phyloP scores from a whole-genome alignment of 2,113 vertebrate genomes.

The Plecotus auritus region DNA sequence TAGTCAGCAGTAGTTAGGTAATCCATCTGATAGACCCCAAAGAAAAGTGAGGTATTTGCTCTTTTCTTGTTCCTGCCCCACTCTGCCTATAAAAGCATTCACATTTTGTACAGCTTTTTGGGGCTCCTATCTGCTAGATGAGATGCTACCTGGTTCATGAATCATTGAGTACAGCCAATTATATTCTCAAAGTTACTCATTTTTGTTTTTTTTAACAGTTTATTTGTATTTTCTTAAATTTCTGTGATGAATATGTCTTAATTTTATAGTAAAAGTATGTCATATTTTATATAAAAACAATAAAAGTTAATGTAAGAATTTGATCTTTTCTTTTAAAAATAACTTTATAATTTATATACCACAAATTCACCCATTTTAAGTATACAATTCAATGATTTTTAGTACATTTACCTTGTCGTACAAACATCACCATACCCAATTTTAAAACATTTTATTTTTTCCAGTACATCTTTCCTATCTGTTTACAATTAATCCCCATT shows the following conservation, averaged over 20 bases:
- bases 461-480: not conserved
- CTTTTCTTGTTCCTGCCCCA: not conserved
- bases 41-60: not conserved
- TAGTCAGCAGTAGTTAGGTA: not conserved
- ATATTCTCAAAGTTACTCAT: not conserved
- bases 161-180: not conserved
- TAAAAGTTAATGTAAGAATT: not conserved
- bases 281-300: not conserved
- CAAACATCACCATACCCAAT: not conserved
- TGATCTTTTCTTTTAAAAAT: not conserved
- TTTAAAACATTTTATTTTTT: not conserved
- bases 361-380: not conserved
- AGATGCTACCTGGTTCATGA: not conserved
- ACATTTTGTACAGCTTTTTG: not conserved
- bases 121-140: not conserved
- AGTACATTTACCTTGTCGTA: not conserved
- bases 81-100: not conserved
- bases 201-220: not conserved
- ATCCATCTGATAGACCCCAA: not conserved
- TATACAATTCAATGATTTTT: not conserved
- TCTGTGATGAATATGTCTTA: not conserved
- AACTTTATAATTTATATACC: slow-evolving; percentile 14
- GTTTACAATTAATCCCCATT: not conserved
- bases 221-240: not conserved
- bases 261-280: not conserved